phyloP scores from a whole-genome alignment of 1,140 invertebrate genomes.

The Procambarus clarkii region DNA sequence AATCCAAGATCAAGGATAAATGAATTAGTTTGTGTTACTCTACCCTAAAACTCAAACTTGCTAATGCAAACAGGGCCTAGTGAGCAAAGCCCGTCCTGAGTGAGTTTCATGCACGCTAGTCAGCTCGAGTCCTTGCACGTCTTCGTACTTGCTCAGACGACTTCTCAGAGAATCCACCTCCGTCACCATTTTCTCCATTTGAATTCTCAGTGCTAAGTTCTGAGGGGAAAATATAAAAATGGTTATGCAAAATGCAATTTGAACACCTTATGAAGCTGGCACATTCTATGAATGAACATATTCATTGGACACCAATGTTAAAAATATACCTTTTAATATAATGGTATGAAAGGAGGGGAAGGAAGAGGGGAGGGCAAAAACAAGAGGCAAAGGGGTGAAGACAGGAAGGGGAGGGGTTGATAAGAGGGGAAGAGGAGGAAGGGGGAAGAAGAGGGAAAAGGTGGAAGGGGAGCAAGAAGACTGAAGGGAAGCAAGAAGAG shows the following conservation, averaged over 20 bases:
- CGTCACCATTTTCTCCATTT: conserved; percentile 12
- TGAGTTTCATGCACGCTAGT: not conserved
- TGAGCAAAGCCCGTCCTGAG: conserved; percentile 24
- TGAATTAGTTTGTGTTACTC: conserved; percentile 2
- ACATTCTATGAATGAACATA: too few relatives aligned
- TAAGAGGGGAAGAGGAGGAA: too few relatives aligned
- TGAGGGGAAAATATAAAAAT: not conserved
- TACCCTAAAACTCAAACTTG: conserved; percentile 32
- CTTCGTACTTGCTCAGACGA: conserved; percentile 40
- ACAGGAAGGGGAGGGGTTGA: too few relatives aligned
- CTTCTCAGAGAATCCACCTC: conserved; percentile 34
- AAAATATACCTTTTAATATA: too few relatives aligned
- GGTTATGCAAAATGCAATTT: not conserved
- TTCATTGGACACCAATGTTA: too few relatives aligned
- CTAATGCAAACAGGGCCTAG: conserved; percentile 5
- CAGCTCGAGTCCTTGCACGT: conserved; percentile 12
- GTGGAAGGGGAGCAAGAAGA: too few relatives aligned
- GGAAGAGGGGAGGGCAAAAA: too few relatives aligned
- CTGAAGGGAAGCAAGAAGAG: too few relatives aligned
- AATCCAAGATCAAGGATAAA: conserved; percentile 14
- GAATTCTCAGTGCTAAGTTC: conserved; percentile 38
- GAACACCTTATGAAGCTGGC: not conserved
- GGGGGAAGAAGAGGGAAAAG: too few relatives aligned
- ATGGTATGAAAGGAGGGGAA: too few relatives aligned
- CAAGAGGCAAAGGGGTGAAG: too few relatives aligned